A percentile compares a stretch with the other conserved stretches of the same genome.
phyloP scores from a whole-genome alignment of 2,113 vertebrate species.

The Odocoileus virginianus region DNA sequence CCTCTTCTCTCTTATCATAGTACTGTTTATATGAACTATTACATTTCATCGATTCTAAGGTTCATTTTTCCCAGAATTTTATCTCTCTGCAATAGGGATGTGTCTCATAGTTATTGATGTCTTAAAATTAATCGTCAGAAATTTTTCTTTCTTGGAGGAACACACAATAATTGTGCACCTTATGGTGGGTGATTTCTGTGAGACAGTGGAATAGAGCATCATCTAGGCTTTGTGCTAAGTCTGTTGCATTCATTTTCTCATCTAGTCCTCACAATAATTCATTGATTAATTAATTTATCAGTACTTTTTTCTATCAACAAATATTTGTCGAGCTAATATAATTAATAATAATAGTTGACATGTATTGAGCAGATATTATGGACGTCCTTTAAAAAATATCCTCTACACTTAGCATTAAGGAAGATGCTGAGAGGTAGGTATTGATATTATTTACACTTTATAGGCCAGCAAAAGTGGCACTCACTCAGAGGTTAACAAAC shows the following conservation, averaged over 20 bases:
- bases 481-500: neutral
- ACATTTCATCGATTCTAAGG: neutral
- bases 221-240: neutral
- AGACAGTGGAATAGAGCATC: neutral
- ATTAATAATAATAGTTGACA: slow-evolving; percentile 9
- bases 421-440: neutral
- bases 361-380: neutral
- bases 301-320: neutral
- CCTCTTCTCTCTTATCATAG: neutral
- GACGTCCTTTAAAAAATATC: neutral
- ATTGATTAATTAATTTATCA: neutral
- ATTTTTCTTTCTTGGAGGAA: neutral
- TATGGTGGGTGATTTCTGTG: neutral
- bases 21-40: neutral
- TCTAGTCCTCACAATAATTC: neutral
- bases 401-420: neutral
- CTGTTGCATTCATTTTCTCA: neutral
- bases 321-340: neutral
- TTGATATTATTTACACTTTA: neutral
- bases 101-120: neutral
- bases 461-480: neutral
- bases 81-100: neutral
- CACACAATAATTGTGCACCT: neutral
- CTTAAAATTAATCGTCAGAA: neutral
- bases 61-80: neutral